A percentile compares a stretch with the other conserved stretches of the same genome.
Conservation (phyloP, 2,888 invertebrate species). For the Carpatolechia fugitivella region DNA sequence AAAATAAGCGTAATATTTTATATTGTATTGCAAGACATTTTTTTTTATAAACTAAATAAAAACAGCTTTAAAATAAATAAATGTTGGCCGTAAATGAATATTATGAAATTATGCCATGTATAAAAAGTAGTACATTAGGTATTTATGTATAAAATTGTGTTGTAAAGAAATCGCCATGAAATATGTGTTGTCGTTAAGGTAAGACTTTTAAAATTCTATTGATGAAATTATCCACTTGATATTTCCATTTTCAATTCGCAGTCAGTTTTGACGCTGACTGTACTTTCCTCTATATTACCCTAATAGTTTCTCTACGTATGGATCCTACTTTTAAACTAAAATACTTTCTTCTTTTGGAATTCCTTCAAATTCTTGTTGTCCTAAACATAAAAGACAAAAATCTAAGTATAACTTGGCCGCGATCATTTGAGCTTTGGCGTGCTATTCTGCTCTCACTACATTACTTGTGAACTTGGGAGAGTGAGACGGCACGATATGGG, state of each 20-base stretch:
- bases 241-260: constrained; percentile 1
- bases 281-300: constrained; percentile 1
- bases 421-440: too few relatives aligned
- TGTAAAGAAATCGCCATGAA: constrained; percentile 4
- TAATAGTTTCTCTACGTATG: background rate
- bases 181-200: constrained; percentile 12
- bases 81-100: constrained; percentile 14
- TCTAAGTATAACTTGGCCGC: background rate
- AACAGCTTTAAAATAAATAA: constrained; percentile 18
- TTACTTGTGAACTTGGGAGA: too few relatives aligned
- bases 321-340: background rate
- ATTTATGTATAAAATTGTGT: background rate
- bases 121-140: constrained; percentile 6
- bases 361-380: background rate
- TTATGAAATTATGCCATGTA: constrained; percentile 15
- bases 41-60: background rate
- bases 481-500: too few relatives aligned
- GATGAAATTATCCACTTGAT: background rate
- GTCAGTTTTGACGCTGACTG: background rate
- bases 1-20: background rate
- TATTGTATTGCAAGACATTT: constrained; percentile 2
- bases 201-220: constrained; percentile 12
- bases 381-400: background rate
- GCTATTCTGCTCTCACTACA: too few relatives aligned
- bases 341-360: background rate